A percentile compares a stretch with the other conserved stretches of the same genome.
Evolutionary conservation across 2,797 vertebrate genomes (phyloP).

Genomic region (Periparus ater): DNA sequence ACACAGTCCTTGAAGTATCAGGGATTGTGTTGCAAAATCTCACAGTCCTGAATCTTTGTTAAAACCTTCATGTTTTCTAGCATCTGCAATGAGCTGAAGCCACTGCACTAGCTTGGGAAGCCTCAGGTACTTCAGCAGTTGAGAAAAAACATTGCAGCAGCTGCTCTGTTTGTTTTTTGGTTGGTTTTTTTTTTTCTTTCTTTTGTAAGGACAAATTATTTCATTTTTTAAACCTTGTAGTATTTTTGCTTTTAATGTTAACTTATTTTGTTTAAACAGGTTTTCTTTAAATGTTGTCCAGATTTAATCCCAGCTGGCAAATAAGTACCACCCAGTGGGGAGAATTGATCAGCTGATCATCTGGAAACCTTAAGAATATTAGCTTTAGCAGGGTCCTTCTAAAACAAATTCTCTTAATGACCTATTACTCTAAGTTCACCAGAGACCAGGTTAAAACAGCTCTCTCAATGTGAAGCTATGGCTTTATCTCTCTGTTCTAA

Average conservation of each 20-base stretch:
- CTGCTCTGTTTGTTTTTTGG: not conserved
- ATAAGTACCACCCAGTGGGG: not conserved
- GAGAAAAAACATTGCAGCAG: not conserved
- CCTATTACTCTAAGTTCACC: not conserved
- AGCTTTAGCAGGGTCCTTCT: not conserved
- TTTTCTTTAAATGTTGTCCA: not conserved
- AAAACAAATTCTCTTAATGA: not conserved
- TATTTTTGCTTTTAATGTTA: not conserved
- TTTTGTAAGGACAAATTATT: not conserved
- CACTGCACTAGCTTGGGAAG: not conserved
- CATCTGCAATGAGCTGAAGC: not conserved
- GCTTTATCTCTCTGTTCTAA: not conserved
- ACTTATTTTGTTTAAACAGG: not conserved
- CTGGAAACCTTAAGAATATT: not conserved
- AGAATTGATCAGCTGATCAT: not conserved
- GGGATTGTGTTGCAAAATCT: not conserved
- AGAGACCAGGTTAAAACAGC: not conserved
- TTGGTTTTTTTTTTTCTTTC: not conserved
- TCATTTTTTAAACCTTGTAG: not conserved
- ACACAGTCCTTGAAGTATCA: not conserved
- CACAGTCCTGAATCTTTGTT: not conserved
- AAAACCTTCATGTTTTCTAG: not conserved
- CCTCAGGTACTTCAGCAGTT: not conserved
- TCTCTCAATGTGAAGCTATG: not conserved
- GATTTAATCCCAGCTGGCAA: not conserved